These are phyloP conservation scores for Eidolon dupreanum DNA, from an alignment of 2,797 vertebrate genomes.

Conservation along the genomic window DNA sequence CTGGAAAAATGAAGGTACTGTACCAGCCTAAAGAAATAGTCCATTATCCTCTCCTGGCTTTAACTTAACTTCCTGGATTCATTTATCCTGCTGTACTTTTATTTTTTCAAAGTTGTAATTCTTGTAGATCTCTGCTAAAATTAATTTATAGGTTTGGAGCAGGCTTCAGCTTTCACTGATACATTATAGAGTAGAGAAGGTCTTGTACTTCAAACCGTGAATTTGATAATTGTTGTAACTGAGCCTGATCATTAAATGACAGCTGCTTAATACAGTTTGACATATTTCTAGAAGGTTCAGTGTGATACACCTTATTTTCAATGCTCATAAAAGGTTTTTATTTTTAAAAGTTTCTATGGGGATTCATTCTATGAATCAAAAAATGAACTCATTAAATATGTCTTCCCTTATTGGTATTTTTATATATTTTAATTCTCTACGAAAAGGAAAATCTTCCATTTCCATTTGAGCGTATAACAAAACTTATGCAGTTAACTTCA, in stretches of 20 bases:
- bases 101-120: not conserved
- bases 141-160: not conserved
- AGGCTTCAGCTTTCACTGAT: not conserved
- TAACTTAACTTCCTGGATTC: not conserved
- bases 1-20: conserved; percentile 94
- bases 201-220: not conserved
- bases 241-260: not conserved
- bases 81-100: not conserved
- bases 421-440: not conserved
- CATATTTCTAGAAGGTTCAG: not conserved
- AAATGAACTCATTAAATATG: not conserved
- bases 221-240: not conserved
- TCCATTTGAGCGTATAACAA: not conserved
- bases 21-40: not conserved
- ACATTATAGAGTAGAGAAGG: not conserved
- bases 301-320: not conserved
- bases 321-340: not conserved
- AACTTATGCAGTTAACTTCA: not conserved
- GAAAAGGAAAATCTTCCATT: not conserved
- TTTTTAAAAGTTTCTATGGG: not conserved
- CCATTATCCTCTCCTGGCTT: not conserved
- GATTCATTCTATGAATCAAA: not conserved
- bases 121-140: not conserved
- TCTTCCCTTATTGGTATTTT: not conserved
- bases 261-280: not conserved